phyloP scores from a whole-genome alignment of 1,140 invertebrate species.

The Drosophila arawakana region DNA sequence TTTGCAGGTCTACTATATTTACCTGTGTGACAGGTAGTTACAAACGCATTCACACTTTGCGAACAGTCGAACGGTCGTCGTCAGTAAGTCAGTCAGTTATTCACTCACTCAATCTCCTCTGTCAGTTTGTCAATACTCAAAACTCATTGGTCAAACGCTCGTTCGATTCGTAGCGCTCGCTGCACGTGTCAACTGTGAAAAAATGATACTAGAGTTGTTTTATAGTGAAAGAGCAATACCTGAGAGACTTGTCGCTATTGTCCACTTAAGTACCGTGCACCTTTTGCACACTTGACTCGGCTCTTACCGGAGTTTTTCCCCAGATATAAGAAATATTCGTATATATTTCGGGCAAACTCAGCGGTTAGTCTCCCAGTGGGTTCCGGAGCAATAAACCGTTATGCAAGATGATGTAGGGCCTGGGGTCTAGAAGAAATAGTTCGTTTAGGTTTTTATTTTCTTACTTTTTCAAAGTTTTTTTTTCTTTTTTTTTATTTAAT shows the following conservation, averaged over 20 bases:
- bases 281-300: conserved; percentile 51
- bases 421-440: conserved; percentile 34
- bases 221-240: conserved; percentile 29
- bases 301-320: conserved; percentile 16
- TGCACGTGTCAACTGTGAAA: conserved; percentile 56
- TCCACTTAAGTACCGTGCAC: conserved; percentile 28
- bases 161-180: conserved; percentile 39
- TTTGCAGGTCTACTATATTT: conserved; percentile 20
- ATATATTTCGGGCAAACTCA: conserved; percentile 43
- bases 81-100: conserved; percentile 16
- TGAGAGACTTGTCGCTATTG: conserved; percentile 29
- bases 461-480: neutral
- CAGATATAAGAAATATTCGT: neutral
- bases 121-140: conserved; percentile 36
- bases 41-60: conserved; percentile 60
- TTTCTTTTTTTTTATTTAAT: conserved; percentile 21
- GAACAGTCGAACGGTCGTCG: conserved; percentile 23
- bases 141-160: conserved; percentile 9
- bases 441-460: conserved; percentile 17
- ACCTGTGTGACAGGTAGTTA: conserved; percentile 55
- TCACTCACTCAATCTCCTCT: conserved; percentile 11
- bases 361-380: conserved; percentile 38
- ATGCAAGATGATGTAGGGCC: conserved; percentile 55
- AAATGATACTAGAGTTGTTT: conserved; percentile 29
- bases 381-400: conserved; percentile 45